Conservation (phyloP, 2,888 invertebrate species). For the Drosophila nr. medialis region DNA sequence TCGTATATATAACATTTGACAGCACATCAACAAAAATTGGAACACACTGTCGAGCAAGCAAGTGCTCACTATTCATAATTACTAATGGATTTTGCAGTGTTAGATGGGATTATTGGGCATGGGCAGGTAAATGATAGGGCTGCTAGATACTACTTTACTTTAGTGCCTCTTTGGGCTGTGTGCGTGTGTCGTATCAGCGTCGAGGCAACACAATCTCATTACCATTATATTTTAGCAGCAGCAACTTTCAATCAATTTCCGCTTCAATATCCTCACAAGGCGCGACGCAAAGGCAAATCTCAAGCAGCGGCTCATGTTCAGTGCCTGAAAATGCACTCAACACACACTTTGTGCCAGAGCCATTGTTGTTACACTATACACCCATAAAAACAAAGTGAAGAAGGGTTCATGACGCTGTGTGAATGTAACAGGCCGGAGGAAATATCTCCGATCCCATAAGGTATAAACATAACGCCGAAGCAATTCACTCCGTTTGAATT, state of each 20-base stretch:
- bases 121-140: constrained; percentile 36
- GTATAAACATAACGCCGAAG: neutral
- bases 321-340: constrained; percentile 52
- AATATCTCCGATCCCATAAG: neutral
- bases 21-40: constrained; percentile 39
- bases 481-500: neutral
- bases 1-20: constrained; percentile 63
- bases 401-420: neutral
- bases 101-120: constrained; percentile 9
- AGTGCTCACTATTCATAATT: constrained; percentile 43
- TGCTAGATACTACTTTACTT: constrained; percentile 8
- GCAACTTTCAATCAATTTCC: constrained; percentile 79
- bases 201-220: constrained; percentile 71
- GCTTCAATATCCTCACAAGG: constrained; percentile 69
- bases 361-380: constrained; percentile 28
- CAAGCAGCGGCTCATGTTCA: constrained; percentile 50
- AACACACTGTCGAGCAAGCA: neutral
- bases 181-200: constrained; percentile 25
- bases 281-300: constrained; percentile 48
- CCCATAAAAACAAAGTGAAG: neutral
- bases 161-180: constrained; percentile 12
- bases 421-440: neutral
- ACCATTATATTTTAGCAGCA: constrained; percentile 67
- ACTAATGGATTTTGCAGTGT: constrained; percentile 8
- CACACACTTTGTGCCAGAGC: constrained; percentile 32